phyloP scores from a whole-genome alignment of 2,113 vertebrate species.

The Siniperca knerii region DNA sequence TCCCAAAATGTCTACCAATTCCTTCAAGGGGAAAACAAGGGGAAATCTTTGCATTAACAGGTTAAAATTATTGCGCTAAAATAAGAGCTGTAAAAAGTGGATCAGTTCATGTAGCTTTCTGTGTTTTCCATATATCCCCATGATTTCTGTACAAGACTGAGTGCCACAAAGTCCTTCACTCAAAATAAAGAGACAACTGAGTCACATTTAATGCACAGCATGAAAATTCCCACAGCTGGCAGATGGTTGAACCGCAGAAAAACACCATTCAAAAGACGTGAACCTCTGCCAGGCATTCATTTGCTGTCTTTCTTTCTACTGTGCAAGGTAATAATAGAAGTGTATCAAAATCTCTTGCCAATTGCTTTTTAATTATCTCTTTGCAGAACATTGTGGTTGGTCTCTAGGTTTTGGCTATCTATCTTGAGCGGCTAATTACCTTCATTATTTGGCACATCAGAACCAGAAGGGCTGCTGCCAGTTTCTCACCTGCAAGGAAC shows the following conservation, averaged over 20 bases:
- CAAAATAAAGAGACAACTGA: constrained; percentile 9
- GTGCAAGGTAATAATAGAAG: constrained; percentile 28
- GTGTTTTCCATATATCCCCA: not conserved
- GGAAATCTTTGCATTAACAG: not conserved
- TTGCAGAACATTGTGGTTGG: constrained; percentile 24
- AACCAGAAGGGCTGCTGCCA: constrained; percentile 19
- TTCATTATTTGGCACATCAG: constrained; percentile 33
- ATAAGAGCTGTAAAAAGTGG: not conserved
- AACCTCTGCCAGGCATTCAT: constrained; percentile 24
- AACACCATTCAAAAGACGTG: not conserved
- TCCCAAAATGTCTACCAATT: not conserved
- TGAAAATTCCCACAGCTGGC: constrained; percentile 31
- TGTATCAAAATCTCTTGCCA: constrained; percentile 52
- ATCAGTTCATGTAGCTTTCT: not conserved
- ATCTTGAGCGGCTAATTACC: constrained; percentile 41
- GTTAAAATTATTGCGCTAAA: not conserved
- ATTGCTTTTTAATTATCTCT: constrained; percentile 61
- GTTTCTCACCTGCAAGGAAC: constrained; percentile 26
- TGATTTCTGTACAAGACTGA: not conserved
- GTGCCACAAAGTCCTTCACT: not conserved
- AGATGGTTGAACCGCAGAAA: constrained; percentile 23
- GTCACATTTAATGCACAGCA: constrained; percentile 23
- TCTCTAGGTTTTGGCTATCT: constrained; percentile 38
- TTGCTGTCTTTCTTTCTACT: constrained; percentile 8
- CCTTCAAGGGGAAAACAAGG: not conserved